phyloP scores from a whole-genome alignment of 2,797 vertebrate species.

The Eulemur mongoz region DNA sequence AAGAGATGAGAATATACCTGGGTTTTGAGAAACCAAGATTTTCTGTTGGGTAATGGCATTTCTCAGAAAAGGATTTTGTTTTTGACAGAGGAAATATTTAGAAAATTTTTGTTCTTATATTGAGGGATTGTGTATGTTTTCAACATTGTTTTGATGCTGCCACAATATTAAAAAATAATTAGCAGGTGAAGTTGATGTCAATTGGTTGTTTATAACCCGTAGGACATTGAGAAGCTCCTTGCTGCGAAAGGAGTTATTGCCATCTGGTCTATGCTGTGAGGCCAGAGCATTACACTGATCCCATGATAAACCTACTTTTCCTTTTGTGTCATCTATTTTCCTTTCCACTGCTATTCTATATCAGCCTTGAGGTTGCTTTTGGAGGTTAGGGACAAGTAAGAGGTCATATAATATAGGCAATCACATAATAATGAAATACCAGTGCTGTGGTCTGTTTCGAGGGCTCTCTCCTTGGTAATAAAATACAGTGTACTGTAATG shows the following conservation, averaged over 20 bases:
- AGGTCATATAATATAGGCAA: neutral
- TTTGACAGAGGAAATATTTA: conserved; percentile 1
- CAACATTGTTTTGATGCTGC: conserved; percentile 18
- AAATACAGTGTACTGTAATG: neutral
- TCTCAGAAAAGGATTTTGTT: conserved; percentile 46
- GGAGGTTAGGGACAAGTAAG: neutral
- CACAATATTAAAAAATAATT: neutral
- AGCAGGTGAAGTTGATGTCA: neutral
- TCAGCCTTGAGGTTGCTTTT: neutral
- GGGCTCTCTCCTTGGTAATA: conserved; percentile 38
- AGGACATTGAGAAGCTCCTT: conserved; percentile 10
- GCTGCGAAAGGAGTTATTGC: conserved; percentile 30
- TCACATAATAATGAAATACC: neutral
- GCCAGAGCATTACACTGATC: neutral
- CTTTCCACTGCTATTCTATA: neutral
- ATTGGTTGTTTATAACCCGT: neutral
- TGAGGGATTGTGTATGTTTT: neutral
- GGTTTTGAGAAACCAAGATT: conserved; percentile 44
- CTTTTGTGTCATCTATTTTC: conserved; percentile 34
- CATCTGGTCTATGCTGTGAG: neutral
- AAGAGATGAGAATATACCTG: neutral
- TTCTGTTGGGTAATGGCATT: conserved; percentile 44
- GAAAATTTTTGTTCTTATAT: neutral
- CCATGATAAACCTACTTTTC: neutral
- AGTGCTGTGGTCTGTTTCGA: conserved; percentile 3